Evolutionary conservation across 1,140 invertebrate genomes (phyloP).

Genomic region (Agrypnia vestita): DNA sequence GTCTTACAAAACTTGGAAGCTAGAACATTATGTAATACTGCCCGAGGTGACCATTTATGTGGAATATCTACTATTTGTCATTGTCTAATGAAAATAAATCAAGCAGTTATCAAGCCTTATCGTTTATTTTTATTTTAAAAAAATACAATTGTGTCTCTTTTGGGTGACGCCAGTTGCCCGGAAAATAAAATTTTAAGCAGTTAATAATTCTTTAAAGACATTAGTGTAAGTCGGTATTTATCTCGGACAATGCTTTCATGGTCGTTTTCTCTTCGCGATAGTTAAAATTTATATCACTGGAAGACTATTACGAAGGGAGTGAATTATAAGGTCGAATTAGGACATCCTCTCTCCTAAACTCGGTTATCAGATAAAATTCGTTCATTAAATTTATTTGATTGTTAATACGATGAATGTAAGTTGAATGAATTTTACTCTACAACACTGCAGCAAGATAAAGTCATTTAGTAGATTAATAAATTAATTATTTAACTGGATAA

Average conservation of each 20-base stretch:
- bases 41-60: constrained; percentile 4
- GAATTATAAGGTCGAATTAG: neutral
- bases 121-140: constrained; percentile 21
- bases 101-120: constrained; percentile 36
- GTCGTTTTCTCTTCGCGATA: neutral
- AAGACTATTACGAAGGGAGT: neutral
- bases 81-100: constrained; percentile 35
- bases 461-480: too few relatives aligned
- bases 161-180: neutral
- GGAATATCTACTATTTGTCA: constrained; percentile 24
- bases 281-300: neutral
- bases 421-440: too few relatives aligned
- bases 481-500: too few relatives aligned
- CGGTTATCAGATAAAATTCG: too few relatives aligned
- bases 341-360: too few relatives aligned
- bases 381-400: too few relatives aligned
- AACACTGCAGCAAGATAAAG: too few relatives aligned
- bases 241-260: neutral
- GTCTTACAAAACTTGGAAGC: too few relatives aligned
- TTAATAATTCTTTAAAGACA: neutral
- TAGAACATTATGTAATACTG: neutral
- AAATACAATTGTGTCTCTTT: too few relatives aligned
- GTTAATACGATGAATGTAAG: too few relatives aligned
- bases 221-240: neutral
- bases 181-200: neutral